phyloP scores from a whole-genome alignment of 2,797 vertebrate genomes.

The Lutjanus argentimaculatus region DNA sequence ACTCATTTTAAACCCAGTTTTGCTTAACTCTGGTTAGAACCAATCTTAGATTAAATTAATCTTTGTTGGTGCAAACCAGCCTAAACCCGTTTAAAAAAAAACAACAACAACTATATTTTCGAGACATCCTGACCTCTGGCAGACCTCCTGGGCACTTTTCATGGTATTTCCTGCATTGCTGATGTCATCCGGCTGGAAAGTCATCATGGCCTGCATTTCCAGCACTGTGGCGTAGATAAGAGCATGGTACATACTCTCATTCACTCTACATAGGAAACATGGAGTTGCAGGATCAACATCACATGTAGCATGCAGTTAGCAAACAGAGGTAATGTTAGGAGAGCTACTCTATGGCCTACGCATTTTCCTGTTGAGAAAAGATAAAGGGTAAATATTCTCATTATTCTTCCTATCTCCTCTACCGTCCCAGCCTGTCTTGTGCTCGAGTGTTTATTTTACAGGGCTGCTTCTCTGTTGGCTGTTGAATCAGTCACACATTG shows the following conservation, averaged over 20 bases:
- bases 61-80: too few relatives aligned
- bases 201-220: conserved; percentile 95
- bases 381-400: conserved; percentile 57
- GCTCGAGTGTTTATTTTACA: conserved; percentile 73
- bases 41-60: too few relatives aligned
- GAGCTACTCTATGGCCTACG: background rate
- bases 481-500: conserved; percentile 72
- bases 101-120: too few relatives aligned
- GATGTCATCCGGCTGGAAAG: conserved; percentile 91
- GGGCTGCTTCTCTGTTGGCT: conserved; percentile 52
- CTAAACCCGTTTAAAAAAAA: background rate
- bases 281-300: conserved; percentile 23
- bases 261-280: conserved; percentile 74
- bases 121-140: conserved; percentile 85
- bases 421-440: conserved; percentile 30
- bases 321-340: conserved; percentile 31
- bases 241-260: conserved; percentile 92
- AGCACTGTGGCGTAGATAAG: conserved; percentile 91
- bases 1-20: too few relatives aligned
- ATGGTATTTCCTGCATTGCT: conserved; percentile 88
- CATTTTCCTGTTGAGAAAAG: conserved; percentile 50
- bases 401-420: conserved; percentile 45
- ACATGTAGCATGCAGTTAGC: conserved; percentile 15
- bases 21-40: too few relatives aligned
- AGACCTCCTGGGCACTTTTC: conserved; percentile 91